Base-by-base conservation (phyloP, 2,113 vertebrate species). In the Clarias macrocephalus region DNA sequence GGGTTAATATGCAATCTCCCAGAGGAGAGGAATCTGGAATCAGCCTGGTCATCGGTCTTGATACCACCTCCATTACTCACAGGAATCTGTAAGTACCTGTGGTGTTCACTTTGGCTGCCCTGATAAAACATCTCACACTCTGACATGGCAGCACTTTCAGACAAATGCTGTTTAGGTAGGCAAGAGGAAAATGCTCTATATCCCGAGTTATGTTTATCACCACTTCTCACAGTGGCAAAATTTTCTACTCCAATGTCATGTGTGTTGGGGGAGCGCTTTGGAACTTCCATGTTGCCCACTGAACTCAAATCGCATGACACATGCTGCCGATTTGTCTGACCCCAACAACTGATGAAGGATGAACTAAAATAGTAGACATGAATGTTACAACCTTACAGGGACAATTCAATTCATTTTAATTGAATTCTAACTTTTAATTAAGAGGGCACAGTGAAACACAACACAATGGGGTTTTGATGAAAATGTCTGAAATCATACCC, bases 121-220 rank as follows among this genome's bases (percentile, higher is more conserved):
- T 95, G 96, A 85, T 95, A 96, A 21, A 97, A 94, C 89, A 97
- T 93, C n/a, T n/a, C n/a, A 85, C 94, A 97, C 88, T 99, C 97
- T 0, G 93, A 83, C 0, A 95, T 95, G 54, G 95, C 91, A 1
- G 93, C 88, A 9, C 92, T 92, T 62, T 79, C 93, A 70, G 94
- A 91, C 0, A 94, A 82, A 16, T 91, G 91, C 85, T 93, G 91
- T 82, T 96, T 94, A 0, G 96, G 95, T 6, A 96, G 95, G 86
- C 95, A 94, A 25, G 95, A 96, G 88, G 96, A 96, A 87, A 97
- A 96, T 5, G 96, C 97, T 88, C 95, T 95, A 0, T 97, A 96
- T 2, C 95, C 94, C 0, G 96, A 96, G 88, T 97, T 96, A 2
- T 94, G 92, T 89, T 96, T 96, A 88, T 56, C 91, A 0, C 92